These are phyloP conservation scores for Phoeniculus purpureus DNA, from an alignment of 2,797 vertebrate genomes.

Conservation along the genomic window DNA sequence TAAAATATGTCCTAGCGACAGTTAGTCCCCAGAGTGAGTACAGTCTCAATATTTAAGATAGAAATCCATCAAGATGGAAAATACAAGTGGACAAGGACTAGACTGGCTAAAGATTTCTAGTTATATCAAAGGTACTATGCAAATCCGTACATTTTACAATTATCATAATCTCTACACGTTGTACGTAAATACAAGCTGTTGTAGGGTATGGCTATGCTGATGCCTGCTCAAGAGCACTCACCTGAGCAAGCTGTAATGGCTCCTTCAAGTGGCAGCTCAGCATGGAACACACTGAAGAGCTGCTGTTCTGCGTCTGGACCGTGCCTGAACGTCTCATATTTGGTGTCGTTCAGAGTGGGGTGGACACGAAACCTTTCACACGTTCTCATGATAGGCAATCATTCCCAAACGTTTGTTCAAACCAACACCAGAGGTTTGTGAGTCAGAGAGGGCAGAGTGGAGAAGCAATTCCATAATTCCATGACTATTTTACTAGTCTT, in stretches of 20 bases:
- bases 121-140: background rate
- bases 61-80: background rate
- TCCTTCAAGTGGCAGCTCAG: background rate
- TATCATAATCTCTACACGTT: background rate
- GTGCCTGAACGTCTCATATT: background rate
- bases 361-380: background rate
- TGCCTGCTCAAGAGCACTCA: background rate
- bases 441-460: background rate
- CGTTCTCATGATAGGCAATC: background rate
- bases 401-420: background rate
- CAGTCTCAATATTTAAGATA: background rate
- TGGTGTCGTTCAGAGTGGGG: background rate
- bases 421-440: background rate
- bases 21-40: background rate
- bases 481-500: background rate
- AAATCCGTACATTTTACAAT: background rate
- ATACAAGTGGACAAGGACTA: background rate
- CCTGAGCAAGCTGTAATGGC: background rate
- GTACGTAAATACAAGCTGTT: background rate
- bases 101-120: background rate
- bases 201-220: background rate
- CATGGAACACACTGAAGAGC: background rate
- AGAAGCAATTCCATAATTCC: background rate
- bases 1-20: background rate
- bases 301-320: background rate